Conservation (phyloP, 2,797 vertebrate species). For the Holocentrus rufus region DNA sequence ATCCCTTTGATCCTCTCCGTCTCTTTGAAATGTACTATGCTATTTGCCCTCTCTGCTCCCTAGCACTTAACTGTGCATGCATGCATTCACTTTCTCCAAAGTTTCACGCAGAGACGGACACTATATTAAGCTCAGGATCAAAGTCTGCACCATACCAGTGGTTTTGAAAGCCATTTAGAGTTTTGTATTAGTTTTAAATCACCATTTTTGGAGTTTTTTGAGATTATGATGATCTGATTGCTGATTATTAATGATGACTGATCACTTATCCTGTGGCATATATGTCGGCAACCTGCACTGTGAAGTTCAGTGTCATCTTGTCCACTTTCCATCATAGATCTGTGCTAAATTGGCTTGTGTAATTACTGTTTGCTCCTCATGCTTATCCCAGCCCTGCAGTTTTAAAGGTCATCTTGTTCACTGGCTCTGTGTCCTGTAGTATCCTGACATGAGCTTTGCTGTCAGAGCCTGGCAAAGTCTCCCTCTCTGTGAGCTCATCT, state of each 20-base stretch:
- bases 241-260: constrained; percentile 15
- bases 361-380: constrained; percentile 14
- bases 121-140: neutral
- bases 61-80: constrained; percentile 1
- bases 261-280: constrained; percentile 16
- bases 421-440: constrained; percentile 19
- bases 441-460: constrained; percentile 28
- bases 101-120: neutral
- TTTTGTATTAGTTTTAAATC: neutral
- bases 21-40: constrained; percentile 46
- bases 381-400: neutral
- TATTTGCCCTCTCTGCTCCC: constrained; percentile 39
- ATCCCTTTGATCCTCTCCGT: constrained; percentile 52
- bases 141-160: neutral
- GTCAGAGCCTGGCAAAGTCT: constrained; percentile 27
- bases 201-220: no score
- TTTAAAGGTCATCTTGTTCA: constrained; percentile 24
- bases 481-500: constrained; percentile 57
- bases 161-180: neutral
- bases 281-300: neutral
- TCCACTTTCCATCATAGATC: constrained; percentile 25
- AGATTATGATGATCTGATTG: neutral
- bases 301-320: neutral
- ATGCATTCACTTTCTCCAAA: constrained; percentile 3
- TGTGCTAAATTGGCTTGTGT: neutral